Evolutionary conservation across 2,113 vertebrate species (phyloP), one percentile per base, ranked within the genome.

Genomic region (Corydoras sp.): DNA sequence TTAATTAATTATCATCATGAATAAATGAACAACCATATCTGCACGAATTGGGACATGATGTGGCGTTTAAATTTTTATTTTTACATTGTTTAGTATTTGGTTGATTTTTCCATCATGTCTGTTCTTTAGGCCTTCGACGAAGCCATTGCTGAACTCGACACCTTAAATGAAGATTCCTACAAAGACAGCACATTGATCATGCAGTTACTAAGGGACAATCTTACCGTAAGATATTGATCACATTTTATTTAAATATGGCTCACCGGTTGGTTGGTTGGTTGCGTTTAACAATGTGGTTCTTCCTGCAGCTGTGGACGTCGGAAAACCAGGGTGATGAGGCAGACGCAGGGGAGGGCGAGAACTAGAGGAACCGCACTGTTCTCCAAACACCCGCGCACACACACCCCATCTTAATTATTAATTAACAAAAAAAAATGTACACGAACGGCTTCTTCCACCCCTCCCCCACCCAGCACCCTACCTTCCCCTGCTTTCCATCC

Each of bases 101-200:
- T 59, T 24, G 24, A 4, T 59, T 72, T 30, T 78, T 69, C 31
- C 15, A 71, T 66, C 11, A 81, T 48, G 5, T 3, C 50, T 49
- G 0, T 9, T 62, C 81, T 88, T 53, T 50, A 99, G 97, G 97
- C 97, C 48, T 99, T 99, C 83, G 97, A 99, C 90, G 97, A 99
- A 88, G 97, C 97, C 4, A 99, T 99, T 83, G 95, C 97, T 84
- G 97, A 99, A 85, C 89, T 99, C 86, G 97, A 98, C 87, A 98
- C 97, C 74, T 92, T 99, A 92, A 99, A 98, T 71, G 97, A 99
- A 87, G 97, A 99, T 85, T 98, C 96, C 43, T 99, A 99, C 91
- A 99, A 99, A 92, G 97, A 99, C 91, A 98, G 95, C 88, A 99
- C 96, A 81, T 93, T 99, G 86, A 99, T 99, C 90, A 99, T 99